A percentile compares a stretch with the other conserved stretches of the same genome.
phyloP scores from a whole-genome alignment of 2,113 vertebrate species.

The Equus quagga region DNA sequence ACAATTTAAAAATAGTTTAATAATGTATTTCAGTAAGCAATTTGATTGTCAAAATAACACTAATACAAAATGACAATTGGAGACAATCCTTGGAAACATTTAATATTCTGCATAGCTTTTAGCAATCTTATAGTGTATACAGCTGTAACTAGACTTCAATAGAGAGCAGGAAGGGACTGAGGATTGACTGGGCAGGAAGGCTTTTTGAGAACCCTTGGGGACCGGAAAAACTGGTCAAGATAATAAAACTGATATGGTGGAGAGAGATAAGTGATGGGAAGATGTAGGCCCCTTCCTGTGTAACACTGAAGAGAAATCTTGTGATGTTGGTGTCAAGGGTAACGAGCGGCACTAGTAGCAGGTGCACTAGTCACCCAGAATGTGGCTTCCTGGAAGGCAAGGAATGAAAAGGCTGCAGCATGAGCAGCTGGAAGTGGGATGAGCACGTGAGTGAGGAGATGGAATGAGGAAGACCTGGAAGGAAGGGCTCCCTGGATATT shows the following conservation, averaged over 20 bases:
- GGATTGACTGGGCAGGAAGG: not conserved
- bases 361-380: not conserved
- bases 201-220: not conserved
- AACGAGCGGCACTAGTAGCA: not conserved
- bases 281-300: not conserved
- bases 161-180: not conserved
- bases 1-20: slow-evolving; percentile 19
- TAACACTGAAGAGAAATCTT: not conserved
- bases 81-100: not conserved
- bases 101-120: not conserved
- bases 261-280: not conserved
- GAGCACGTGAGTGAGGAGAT: not conserved
- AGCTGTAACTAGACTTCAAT: not conserved
- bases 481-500: not conserved
- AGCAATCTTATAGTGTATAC: not conserved
- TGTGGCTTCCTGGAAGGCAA: not conserved
- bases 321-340: not conserved
- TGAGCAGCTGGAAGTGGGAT: not conserved
- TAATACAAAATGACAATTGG: not conserved
- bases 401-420: not conserved
- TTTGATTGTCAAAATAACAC: not conserved
- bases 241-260: not conserved
- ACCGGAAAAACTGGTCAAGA: not conserved
- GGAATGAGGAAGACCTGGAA: not conserved
- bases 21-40: slow-evolving; percentile 12